These are phyloP conservation scores for Myotis vivesi DNA, from an alignment of 2,797 vertebrate genomes.

Conservation along the genomic window DNA sequence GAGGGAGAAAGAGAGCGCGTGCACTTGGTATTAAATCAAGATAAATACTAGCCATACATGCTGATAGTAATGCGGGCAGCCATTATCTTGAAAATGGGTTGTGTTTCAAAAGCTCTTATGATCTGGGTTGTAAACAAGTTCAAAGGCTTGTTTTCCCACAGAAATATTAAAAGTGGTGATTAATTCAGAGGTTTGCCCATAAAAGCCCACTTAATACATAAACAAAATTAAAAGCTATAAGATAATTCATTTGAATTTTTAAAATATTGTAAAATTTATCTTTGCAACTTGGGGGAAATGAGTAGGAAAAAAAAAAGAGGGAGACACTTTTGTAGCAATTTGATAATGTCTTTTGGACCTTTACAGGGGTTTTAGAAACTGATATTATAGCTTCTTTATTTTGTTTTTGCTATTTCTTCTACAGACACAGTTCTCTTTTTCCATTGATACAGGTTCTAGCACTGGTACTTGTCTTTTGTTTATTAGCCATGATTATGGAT, in stretches of 20 bases:
- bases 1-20: background rate
- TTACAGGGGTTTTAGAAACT: background rate
- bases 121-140: background rate
- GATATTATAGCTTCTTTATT: background rate
- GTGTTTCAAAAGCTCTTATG: constrained; percentile 8
- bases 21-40: constrained; percentile 32
- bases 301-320: background rate
- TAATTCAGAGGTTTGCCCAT: background rate
- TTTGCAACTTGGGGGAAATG: background rate
- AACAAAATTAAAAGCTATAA: constrained; percentile 32
- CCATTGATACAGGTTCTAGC: background rate
- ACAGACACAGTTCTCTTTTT: background rate
- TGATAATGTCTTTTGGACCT: background rate
- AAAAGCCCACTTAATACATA: constrained; percentile 5
- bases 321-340: background rate
- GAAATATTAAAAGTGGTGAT: constrained; percentile 24
- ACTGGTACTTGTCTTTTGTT: background rate
- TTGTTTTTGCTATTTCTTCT: background rate
- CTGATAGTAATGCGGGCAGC: background rate
- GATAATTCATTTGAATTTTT: constrained; percentile 7
- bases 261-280: constrained; percentile 8
- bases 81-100: background rate
- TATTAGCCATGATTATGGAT: background rate
- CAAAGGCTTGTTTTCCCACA: constrained; percentile 11
- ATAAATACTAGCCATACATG: constrained; percentile 22